Percentiles rank a stretch among this genome's conserved stretches.
These are phyloP conservation scores for Chloropsis cyanopogon DNA, from an alignment of 2,113 vertebrate species.

Conservation along the genomic window DNA sequence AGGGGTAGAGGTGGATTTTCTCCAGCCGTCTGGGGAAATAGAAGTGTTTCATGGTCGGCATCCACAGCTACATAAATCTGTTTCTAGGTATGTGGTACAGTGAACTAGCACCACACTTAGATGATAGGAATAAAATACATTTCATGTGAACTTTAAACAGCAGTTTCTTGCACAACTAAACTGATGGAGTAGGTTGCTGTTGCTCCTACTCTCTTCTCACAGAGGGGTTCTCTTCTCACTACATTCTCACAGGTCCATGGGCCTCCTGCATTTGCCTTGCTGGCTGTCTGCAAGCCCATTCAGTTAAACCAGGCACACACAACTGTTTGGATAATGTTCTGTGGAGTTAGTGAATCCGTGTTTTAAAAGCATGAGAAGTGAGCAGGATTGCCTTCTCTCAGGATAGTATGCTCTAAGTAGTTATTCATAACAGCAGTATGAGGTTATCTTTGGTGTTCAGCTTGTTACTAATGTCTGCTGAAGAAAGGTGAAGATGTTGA, in stretches of 20 bases:
- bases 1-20: background rate
- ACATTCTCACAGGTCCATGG: rapidly evolving
- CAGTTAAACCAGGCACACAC: background rate
- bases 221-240: background rate
- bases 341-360: background rate
- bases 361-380: background rate
- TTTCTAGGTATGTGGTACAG: background rate
- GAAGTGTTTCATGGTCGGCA: background rate
- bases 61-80: background rate
- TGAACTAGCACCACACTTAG: background rate
- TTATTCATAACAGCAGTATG: background rate
- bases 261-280: background rate
- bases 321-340: background rate
- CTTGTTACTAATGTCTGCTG: background rate
- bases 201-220: too few species aligned
- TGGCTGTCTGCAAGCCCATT: background rate
- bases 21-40: background rate
- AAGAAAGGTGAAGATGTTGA: background rate
- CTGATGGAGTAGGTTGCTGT: background rate
- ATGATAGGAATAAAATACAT: background rate
- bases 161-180: background rate
- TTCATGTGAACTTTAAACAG: background rate
- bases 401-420: background rate
- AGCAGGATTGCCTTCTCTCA: background rate
- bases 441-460: background rate